Conservation (phyloP, 2,888 invertebrate species). For the Drosophila longiperda region DNA sequence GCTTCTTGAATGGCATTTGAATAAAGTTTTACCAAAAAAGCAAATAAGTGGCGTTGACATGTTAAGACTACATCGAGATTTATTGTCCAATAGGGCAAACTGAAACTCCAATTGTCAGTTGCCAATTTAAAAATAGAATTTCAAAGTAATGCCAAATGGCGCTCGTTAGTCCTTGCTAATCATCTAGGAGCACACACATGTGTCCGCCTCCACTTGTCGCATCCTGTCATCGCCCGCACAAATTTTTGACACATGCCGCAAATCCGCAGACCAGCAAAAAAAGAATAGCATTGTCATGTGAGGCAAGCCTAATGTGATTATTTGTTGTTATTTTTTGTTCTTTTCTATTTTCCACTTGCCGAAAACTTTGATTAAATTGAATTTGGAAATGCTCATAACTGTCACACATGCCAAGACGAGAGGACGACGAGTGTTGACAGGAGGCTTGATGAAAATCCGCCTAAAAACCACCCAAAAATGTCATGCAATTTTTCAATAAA, state of each 20-base stretch:
- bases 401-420: conserved; percentile 72
- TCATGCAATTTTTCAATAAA: conserved; percentile 77
- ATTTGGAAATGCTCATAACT: conserved; percentile 76
- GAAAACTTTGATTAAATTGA: conserved; percentile 75
- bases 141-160: conserved; percentile 25
- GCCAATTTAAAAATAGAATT: conserved; percentile 81
- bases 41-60: conserved; percentile 76
- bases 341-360: conserved; percentile 56
- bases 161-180: conserved; percentile 63
- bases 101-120: conserved; percentile 57
- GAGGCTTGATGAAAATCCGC: conserved; percentile 31
- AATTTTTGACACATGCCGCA: conserved; percentile 72
- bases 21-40: conserved; percentile 61
- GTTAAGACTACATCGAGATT: conserved; percentile 72
- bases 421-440: conserved; percentile 43
- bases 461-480: conserved; percentile 71
- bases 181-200: conserved; percentile 56
- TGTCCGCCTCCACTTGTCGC: conserved; percentile 20
- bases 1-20: conserved; percentile 65
- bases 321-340: conserved; percentile 45
- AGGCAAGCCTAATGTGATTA: conserved; percentile 72
- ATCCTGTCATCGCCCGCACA: conserved; percentile 36
- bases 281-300: conserved; percentile 30
- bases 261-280: conserved; percentile 38
- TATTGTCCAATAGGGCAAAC: conserved; percentile 37